Conservation (phyloP, 1,140 invertebrate genomes). For the Aphelinus atriplicis region DNA sequence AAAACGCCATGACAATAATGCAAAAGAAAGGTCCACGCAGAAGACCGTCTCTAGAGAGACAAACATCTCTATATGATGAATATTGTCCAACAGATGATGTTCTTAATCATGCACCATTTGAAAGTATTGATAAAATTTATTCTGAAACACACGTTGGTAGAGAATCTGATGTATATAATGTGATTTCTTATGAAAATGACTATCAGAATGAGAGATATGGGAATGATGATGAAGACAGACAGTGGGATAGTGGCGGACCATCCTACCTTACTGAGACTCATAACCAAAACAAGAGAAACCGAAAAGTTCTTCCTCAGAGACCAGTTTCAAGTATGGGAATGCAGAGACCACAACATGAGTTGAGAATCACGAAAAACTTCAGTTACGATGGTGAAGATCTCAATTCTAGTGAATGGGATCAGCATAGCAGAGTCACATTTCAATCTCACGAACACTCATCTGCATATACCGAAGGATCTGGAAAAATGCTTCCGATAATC, state of each 20-base stretch:
- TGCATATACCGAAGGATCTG: conserved; percentile 56
- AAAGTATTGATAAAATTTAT: conserved; percentile 60
- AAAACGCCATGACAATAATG: too few relatives aligned
- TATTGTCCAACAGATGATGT: conserved; percentile 61
- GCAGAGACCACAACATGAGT: conserved; percentile 57
- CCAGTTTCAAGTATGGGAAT: conserved; percentile 61
- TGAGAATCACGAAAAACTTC: conserved; percentile 58
- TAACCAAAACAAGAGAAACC: conserved; percentile 60
- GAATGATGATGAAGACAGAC: conserved; percentile 73
- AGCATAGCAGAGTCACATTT: conserved; percentile 51
- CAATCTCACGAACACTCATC: conserved; percentile 55
- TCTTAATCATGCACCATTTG: conserved; percentile 50
- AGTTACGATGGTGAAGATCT: conserved; percentile 62
- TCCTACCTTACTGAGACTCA: conserved; percentile 53
- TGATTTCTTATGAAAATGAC: conserved; percentile 61
- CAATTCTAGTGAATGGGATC: conserved; percentile 48
- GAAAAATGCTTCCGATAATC: conserved; percentile 62
- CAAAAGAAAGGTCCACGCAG: conserved; percentile 63
- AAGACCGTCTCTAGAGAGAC: conserved; percentile 81
- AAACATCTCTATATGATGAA: conserved; percentile 83
- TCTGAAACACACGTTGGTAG: conserved; percentile 59
- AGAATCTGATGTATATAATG: conserved; percentile 63
- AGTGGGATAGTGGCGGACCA: conserved; percentile 76
- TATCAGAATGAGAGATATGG: conserved; percentile 70
- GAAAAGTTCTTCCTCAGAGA: conserved; percentile 62